A percentile compares a stretch with the other conserved stretches of the same genome.
These are phyloP conservation scores for Balearica regulorum DNA, from an alignment of 2,797 vertebrate species.

Conservation along the genomic window DNA sequence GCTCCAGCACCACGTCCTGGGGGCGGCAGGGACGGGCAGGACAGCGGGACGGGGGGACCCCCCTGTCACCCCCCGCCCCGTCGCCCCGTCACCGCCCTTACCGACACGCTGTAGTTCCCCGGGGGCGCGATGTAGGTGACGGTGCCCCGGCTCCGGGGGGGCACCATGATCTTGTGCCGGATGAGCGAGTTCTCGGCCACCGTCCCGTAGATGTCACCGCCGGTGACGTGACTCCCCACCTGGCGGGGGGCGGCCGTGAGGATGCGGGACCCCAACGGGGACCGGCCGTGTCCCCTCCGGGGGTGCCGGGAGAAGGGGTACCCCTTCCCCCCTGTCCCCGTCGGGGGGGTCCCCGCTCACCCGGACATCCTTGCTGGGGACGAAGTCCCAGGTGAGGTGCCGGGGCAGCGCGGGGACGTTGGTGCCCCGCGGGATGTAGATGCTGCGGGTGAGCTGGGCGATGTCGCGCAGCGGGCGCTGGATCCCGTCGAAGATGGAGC, in stretches of 20 bases:
- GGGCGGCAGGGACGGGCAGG: not conserved
- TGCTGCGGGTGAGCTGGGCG: constrained; percentile 47
- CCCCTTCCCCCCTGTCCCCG: too few species aligned
- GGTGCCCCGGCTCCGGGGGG: constrained; percentile 53
- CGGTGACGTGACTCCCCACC: constrained; percentile 66
- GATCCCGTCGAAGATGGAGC: constrained; percentile 72
- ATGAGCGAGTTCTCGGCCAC: constrained; percentile 68
- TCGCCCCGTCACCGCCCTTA: not conserved
- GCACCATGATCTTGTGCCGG: constrained; percentile 67
- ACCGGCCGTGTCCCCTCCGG: accelerated
- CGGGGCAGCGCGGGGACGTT: constrained; percentile 48
- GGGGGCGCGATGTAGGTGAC: constrained; percentile 60
- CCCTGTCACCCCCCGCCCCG: not conserved
- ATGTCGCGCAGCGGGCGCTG: constrained; percentile 70
- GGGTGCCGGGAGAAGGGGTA: not conserved
- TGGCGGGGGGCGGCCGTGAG: not conserved
- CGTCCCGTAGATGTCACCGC: constrained; percentile 63
- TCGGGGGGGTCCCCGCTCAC: not conserved
- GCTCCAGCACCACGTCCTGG: constrained; percentile 69
- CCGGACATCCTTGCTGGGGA: constrained; percentile 30
- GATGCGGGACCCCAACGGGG: not conserved
- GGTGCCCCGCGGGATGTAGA: constrained; percentile 70
- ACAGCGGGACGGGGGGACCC: not conserved
- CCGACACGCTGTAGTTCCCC: constrained; percentile 52
- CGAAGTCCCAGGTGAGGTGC: constrained; percentile 58